Percentiles rank a stretch among this genome's conserved stretches.
Conservation (phyloP, 2,888 invertebrate species). For the Flabesymbios commensalis region DNA sequence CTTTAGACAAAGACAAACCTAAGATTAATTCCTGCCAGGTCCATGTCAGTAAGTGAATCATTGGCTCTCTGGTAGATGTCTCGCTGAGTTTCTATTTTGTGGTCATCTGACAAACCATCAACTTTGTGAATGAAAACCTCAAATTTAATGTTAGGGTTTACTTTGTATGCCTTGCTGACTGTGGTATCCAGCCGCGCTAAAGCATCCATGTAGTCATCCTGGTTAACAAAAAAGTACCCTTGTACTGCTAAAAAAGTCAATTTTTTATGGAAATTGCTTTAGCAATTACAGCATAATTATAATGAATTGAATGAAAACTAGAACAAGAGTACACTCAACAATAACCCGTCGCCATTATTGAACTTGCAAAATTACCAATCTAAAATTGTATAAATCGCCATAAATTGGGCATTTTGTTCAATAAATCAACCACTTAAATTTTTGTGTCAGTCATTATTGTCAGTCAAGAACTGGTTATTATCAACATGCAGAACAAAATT, state of each 20-base stretch:
- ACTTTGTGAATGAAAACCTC: slow-evolving; percentile 98
- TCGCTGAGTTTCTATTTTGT: slow-evolving; percentile 97
- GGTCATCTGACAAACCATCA: slow-evolving; percentile 97
- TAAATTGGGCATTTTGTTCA: background rate
- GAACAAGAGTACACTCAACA: too few relatives aligned
- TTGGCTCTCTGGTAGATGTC: slow-evolving; percentile 97
- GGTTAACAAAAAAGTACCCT: slow-evolving; percentile 18
- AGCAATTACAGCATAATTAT: background rate
- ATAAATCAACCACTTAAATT: background rate
- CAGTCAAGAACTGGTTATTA: too few relatives aligned
- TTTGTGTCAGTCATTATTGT: too few relatives aligned
- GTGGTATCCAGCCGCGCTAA: slow-evolving; percentile 89
- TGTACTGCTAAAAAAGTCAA: too few relatives aligned
- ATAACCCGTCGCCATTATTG: too few relatives aligned
- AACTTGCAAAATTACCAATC: too few relatives aligned
- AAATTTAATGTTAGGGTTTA: slow-evolving; percentile 94
- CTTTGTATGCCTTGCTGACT: slow-evolving; percentile 90
- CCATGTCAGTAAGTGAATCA: slow-evolving; percentile 89
- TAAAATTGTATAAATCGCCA: background rate
- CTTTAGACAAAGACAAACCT: too few relatives aligned
- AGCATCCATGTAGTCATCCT: slow-evolving; percentile 97
- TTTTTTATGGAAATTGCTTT: background rate
- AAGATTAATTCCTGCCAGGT: slow-evolving; percentile 62
- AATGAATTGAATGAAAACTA: too few relatives aligned
- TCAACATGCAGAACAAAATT: too few relatives aligned